phyloP scores from a whole-genome alignment of 2,797 vertebrate species.

The Pagetopsis macropterus region DNA sequence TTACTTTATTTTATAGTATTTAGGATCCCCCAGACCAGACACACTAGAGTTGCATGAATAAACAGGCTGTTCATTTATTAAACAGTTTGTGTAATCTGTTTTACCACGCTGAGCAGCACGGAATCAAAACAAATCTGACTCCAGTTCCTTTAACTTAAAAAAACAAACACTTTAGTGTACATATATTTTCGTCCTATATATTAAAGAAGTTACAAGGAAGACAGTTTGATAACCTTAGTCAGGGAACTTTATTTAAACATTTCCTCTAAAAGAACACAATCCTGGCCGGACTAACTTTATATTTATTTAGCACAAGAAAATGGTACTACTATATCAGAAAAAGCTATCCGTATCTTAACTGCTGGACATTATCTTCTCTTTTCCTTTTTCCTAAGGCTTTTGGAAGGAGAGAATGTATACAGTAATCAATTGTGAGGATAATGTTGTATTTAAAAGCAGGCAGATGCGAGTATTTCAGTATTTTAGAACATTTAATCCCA shows the following conservation, averaged over 20 bases:
- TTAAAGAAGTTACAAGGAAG: not conserved
- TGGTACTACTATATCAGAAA: not conserved
- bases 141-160: not conserved
- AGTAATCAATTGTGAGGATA: not conserved
- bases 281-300: not conserved
- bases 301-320: not conserved
- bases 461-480: not conserved
- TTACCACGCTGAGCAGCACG: not conserved
- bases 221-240: not conserved
- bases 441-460: not conserved
- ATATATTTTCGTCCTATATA: not conserved
- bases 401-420: not conserved
- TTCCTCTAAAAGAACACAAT: not conserved
- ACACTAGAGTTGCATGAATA: not conserved
- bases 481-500: too few relatives aligned
- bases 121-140: not conserved
- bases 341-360: not conserved
- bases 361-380: not conserved
- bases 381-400: not conserved
- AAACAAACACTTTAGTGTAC: not conserved
- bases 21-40: not conserved
- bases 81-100: not conserved
- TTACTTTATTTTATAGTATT: constrained; percentile 7
- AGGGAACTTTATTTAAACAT: not conserved
- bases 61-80: not conserved